Percentiles rank a stretch among this genome's conserved stretches.
Conservation (phyloP, 2,797 vertebrate genomes). For the Alfaro cultratus region DNA sequence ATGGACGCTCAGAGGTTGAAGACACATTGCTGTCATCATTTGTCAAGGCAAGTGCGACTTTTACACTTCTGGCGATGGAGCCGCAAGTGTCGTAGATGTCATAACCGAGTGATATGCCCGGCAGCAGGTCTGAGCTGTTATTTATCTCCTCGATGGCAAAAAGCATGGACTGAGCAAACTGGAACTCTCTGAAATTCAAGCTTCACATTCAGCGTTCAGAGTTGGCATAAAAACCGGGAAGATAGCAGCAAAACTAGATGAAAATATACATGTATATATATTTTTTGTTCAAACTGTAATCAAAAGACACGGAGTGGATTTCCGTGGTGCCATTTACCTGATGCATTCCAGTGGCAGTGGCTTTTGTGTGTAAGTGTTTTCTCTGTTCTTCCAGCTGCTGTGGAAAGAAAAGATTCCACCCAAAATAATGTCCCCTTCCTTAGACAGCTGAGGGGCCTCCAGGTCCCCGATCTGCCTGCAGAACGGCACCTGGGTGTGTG, state of each 20-base stretch:
- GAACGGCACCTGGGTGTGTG: conserved; percentile 48
- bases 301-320: not conserved
- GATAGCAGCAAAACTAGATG: not conserved
- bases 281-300: not conserved
- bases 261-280: no score
- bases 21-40: conserved; percentile 56
- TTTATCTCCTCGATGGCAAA: conserved; percentile 75
- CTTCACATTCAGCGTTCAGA: conserved; percentile 32
- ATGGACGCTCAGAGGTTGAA: conserved; percentile 25
- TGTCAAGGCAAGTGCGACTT: conserved; percentile 56
- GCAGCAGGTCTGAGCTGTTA: conserved; percentile 5
- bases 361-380: conserved; percentile 55
- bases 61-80: conserved; percentile 7
- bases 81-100: conserved; percentile 12
- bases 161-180: conserved; percentile 74
- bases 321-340: conserved; percentile 60
- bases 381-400: conserved; percentile 69
- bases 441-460: conserved; percentile 67
- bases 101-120: not conserved
- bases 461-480: conserved; percentile 63
- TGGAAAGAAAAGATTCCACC: conserved; percentile 80
- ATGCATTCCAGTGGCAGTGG: conserved; percentile 69
- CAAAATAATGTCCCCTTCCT: conserved; percentile 74
- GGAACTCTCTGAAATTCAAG: conserved; percentile 77
- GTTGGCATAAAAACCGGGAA: not conserved